phyloP scores from a whole-genome alignment of 2,797 vertebrate species.

The Telmatherina bonti region DNA sequence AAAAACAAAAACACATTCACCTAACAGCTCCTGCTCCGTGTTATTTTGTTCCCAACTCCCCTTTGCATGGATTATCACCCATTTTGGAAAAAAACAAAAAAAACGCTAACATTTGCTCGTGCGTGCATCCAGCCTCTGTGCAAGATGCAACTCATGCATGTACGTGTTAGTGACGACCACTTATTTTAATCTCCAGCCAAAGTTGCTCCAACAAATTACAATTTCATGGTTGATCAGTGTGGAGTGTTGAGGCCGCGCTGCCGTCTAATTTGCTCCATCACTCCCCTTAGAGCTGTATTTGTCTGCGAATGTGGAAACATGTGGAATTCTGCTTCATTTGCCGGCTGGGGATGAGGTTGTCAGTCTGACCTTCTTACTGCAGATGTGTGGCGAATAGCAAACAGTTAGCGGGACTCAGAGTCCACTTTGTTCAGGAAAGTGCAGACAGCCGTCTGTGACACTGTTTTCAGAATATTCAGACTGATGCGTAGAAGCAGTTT shows the following conservation, averaged over 20 bases:
- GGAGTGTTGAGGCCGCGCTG: constrained; percentile 20
- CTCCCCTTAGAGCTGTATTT: constrained; percentile 43
- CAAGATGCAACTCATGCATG: neutral
- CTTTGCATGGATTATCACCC: constrained; percentile 14
- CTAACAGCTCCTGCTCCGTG: constrained; percentile 11
- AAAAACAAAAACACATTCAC: neutral
- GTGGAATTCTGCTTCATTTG: constrained; percentile 36
- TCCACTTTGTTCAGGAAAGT: constrained; percentile 21
- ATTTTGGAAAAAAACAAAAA: neutral
- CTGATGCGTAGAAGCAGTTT: neutral
- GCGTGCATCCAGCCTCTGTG: constrained; percentile 15
- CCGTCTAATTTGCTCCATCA: constrained; percentile 47
- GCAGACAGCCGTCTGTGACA: constrained; percentile 7
- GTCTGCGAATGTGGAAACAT: constrained; percentile 28
- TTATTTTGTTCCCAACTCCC: neutral
- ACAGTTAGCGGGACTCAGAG: constrained; percentile 15
- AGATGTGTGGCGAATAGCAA: constrained; percentile 52
- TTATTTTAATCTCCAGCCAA: constrained; percentile 44
- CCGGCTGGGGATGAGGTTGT: constrained; percentile 43
- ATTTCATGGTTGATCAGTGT: constrained; percentile 53
- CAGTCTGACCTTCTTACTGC: constrained; percentile 40
- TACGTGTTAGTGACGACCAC: constrained; percentile 25
- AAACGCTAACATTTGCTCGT: constrained; percentile 11
- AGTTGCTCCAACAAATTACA: constrained; percentile 44
- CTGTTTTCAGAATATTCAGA: constrained; percentile 7